Base-by-base conservation (phyloP, 2,113 vertebrate genomes). In the Solea solea region DNA sequence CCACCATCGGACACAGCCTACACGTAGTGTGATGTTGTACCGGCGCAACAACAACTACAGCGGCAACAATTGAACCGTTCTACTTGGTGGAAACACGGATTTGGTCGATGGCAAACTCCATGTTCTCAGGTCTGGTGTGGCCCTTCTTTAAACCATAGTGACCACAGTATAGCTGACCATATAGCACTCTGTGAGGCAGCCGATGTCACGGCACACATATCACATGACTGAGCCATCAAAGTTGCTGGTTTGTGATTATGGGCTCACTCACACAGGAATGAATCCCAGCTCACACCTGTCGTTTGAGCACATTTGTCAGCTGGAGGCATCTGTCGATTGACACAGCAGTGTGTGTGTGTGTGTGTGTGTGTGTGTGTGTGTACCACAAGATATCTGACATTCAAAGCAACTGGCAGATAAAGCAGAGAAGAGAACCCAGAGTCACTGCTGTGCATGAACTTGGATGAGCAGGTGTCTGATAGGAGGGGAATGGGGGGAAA, bases 401-500 rank as follows among this genome's bases (percentile, higher is more conserved):
- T 78, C 79, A 80, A 81, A 84, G 76, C 79, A 56, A 49, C 46
- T 5, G 40, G 58, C 52, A 61, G 73, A 63, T 72, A 58, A 70
- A 72, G 64, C 27, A 40, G 54, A 25, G 52, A 39, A 58, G 49
- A 55, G 16, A 60, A 69, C 44, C 41, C 10, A 11, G 44, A 46
- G 13, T 46, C 13, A 13, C 12, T 48, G 45, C 45, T 10, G 45
- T 12, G 45, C 45, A 11, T 5, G 12, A 14, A 48, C 80, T 70
- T 77, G 79, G 66, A 83, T 52, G 84, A 91, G 80, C 87, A 84
- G 87, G 84, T 80, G 86, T 79, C 78, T 77, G 83, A 87, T 86
- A 25, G 66, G 42, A 66, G 5, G 15, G 48, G 60, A 54, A 45
- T n/a, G 7, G 49, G 28, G 25, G 27, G n/a, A n/a, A 48, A 34